Evolutionary conservation across 1,140 invertebrate genomes (phyloP).

Genomic region (Chionoecetes opilio): DNA sequence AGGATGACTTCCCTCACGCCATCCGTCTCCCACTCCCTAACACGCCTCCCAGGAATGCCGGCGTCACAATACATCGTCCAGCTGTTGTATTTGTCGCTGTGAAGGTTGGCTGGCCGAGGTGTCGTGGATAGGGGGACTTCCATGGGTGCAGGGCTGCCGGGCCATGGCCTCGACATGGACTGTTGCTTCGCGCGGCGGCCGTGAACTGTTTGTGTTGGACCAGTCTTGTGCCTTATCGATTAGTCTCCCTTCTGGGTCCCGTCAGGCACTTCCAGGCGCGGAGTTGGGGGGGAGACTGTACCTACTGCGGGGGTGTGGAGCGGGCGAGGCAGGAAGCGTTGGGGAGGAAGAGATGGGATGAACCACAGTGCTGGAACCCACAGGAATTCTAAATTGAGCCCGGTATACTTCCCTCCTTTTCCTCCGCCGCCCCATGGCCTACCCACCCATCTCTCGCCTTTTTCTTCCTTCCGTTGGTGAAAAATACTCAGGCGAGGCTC

Average conservation of each 20-base stretch:
- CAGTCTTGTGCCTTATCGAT: conserved; percentile 9
- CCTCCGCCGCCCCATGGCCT: neutral
- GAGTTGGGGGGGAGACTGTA: neutral
- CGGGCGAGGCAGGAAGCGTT: neutral
- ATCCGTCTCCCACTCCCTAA: no score
- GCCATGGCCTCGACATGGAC: neutral
- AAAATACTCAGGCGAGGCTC: conserved; percentile 3
- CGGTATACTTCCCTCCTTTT: neutral
- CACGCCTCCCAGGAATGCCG: no score
- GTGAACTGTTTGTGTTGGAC: neutral
- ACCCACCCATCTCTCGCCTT: neutral
- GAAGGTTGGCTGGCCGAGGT: neutral
- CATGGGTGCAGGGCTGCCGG: neutral
- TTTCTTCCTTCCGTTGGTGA: neutral
- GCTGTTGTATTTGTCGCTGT: no score
- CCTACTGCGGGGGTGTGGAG: neutral
- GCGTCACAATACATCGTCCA: no score
- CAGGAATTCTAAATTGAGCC: neutral
- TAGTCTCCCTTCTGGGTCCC: neutral
- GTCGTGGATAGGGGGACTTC: neutral
- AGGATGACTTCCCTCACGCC: no score
- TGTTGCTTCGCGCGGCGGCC: conserved; percentile 1
- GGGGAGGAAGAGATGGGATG: neutral
- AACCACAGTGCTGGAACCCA: neutral
- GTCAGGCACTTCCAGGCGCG: conserved; percentile 1